Conservation (phyloP, 2,888 invertebrate genomes). For the Mesopsocus fuscifrons region DNA sequence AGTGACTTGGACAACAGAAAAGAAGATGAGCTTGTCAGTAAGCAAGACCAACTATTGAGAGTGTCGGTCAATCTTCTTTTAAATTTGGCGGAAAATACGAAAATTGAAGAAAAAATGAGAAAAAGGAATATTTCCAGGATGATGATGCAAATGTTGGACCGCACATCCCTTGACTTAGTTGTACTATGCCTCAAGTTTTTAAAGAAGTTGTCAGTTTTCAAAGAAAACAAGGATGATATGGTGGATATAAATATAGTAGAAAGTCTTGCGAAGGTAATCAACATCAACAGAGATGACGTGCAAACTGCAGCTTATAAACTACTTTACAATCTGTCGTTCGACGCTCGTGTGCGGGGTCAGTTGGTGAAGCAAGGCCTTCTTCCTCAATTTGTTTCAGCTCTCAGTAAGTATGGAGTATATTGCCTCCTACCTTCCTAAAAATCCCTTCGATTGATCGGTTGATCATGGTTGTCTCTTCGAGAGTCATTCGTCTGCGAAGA, state of each 20-base stretch:
- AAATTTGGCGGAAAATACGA: slow-evolving; percentile 88
- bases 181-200: slow-evolving; percentile 83
- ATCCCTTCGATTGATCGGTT: too few relatives aligned
- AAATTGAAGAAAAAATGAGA: slow-evolving; percentile 93
- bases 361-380: slow-evolving; percentile 81
- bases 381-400: slow-evolving; percentile 72
- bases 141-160: slow-evolving; percentile 70
- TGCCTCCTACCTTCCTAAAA: too few relatives aligned
- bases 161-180: slow-evolving; percentile 76
- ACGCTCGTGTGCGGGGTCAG: slow-evolving; percentile 62
- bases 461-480: too few relatives aligned
- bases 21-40: slow-evolving; percentile 62
- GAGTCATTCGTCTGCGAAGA: too few relatives aligned
- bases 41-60: slow-evolving; percentile 81
- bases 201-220: slow-evolving; percentile 84
- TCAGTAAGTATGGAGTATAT: slow-evolving; percentile 38
- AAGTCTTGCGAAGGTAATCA: slow-evolving; percentile 62
- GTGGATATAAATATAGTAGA: slow-evolving; percentile 59
- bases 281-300: slow-evolving; percentile 45
- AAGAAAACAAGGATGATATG: slow-evolving; percentile 90
- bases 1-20: slow-evolving; percentile 28
- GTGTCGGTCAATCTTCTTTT: slow-evolving; percentile 83
- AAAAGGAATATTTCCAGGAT: slow-evolving; percentile 79
- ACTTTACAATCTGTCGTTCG: slow-evolving; percentile 91
- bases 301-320: slow-evolving; percentile 71